Percentiles rank a stretch among this genome's conserved stretches.
Evolutionary conservation across 2,113 vertebrate species (phyloP).

Genomic region (Istiophorus platypterus): DNA sequence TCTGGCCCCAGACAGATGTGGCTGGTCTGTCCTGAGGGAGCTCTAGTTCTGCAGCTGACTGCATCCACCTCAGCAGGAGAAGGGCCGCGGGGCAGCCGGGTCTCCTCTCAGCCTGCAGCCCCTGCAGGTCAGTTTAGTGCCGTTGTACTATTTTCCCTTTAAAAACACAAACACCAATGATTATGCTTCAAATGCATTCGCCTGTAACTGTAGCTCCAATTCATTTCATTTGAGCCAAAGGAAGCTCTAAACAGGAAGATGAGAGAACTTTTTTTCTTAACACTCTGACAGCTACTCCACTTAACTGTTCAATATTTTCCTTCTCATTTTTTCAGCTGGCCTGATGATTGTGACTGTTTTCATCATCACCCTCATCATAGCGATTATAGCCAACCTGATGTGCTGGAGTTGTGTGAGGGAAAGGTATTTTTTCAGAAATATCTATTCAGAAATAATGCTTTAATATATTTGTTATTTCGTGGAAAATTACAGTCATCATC

Average conservation of each 20-base stretch:
- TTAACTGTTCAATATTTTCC: not conserved
- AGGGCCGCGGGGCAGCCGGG: conserved; percentile 55
- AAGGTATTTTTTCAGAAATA: conserved; percentile 70
- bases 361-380: conserved; percentile 50
- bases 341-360: conserved; percentile 56
- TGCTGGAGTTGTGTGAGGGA: conserved; percentile 78
- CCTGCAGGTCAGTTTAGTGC: conserved; percentile 42
- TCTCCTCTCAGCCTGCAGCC: conserved; percentile 39
- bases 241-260: not conserved
- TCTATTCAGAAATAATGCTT: conserved; percentile 1
- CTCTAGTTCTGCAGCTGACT: conserved; percentile 65
- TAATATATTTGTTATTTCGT: not conserved
- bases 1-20: conserved; percentile 39
- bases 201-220: not conserved
- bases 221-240: not conserved
- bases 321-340: conserved; percentile 62
- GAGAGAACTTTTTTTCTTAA: not conserved
- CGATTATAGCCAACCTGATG: conserved; percentile 73
- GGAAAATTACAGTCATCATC: not conserved
- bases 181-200: not conserved
- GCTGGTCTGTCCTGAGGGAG: conserved; percentile 68
- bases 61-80: conserved; percentile 80
- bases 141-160: too few species aligned
- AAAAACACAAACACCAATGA: not conserved
- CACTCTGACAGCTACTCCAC: not conserved